phyloP scores from a whole-genome alignment of 2,113 vertebrate genomes.

The Tylochromis polylepis region DNA sequence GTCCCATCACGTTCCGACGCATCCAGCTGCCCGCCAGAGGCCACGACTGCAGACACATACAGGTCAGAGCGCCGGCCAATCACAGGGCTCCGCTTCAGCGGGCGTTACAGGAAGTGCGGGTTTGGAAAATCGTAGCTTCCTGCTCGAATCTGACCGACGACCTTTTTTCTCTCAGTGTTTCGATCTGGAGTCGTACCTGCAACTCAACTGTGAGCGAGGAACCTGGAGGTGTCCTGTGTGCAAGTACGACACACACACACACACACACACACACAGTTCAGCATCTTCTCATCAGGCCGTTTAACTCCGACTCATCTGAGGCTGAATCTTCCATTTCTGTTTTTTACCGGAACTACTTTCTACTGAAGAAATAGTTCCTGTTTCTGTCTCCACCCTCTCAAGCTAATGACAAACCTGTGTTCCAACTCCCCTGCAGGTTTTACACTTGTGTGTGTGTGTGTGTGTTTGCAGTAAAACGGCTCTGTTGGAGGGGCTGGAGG shows the following conservation, averaged over 20 bases:
- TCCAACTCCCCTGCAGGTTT: background rate
- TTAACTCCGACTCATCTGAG: background rate
- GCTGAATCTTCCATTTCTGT: background rate
- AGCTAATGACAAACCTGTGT: background rate
- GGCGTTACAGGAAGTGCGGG: background rate
- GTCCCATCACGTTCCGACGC: constrained; percentile 92
- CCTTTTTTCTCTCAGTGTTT: constrained; percentile 73
- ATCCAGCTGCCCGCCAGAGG: constrained; percentile 91
- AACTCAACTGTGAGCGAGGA: constrained; percentile 78
- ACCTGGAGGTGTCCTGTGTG: constrained; percentile 81
- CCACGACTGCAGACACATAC: constrained; percentile 82
- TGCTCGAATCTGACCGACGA: background rate
- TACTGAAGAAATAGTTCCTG: background rate
- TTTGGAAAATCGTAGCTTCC: background rate
- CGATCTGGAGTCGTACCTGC: constrained; percentile 84
- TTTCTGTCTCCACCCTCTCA: too few relatives aligned
- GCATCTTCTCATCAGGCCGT: too few relatives aligned
- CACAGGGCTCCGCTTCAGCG: background rate
- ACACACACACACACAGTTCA: too few relatives aligned
- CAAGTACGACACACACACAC: constrained; percentile 61
- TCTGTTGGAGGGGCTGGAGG: constrained; percentile 88
- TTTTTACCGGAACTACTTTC: background rate
- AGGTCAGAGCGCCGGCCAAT: constrained; percentile 38
- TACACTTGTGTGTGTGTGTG: background rate
- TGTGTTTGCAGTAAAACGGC: constrained; percentile 82